Conservation (phyloP, 2,888 invertebrate species). For the Polydrusus cervinus region DNA sequence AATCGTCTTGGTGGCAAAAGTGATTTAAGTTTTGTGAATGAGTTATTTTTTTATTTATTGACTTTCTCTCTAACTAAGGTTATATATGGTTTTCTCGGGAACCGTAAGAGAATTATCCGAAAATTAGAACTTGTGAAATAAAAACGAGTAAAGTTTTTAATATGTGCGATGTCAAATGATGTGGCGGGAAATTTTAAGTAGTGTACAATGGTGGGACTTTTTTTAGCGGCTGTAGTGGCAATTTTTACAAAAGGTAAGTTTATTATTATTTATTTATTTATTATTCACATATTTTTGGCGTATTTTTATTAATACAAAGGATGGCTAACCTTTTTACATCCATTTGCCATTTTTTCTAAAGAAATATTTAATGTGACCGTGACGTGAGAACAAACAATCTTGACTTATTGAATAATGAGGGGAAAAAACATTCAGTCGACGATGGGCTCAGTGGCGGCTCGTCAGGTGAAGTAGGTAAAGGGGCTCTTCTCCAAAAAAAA, state of each 20-base stretch:
- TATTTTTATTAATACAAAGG: background rate
- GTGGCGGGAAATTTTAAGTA: constrained; percentile 16
- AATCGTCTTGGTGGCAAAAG: constrained; percentile 21
- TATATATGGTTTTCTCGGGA: background rate
- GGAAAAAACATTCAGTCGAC: no score
- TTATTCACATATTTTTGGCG: background rate
- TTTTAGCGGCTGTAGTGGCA: constrained; percentile 9
- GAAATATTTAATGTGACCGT: no score
- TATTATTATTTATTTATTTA: no score
- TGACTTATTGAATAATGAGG: no score
- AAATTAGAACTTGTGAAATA: background rate
- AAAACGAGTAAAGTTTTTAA: background rate
- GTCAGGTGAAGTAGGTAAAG: no score
- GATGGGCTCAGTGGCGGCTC: no score
- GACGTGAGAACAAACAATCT: no score
- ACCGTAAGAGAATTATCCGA: background rate
- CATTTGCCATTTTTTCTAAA: no score
- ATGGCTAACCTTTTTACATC: no score
- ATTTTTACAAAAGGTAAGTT: constrained; percentile 22
- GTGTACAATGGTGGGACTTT: constrained; percentile 29
- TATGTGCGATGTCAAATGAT: constrained; percentile 22
- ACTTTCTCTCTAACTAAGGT: constrained; percentile 24
- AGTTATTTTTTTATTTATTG: constrained; percentile 17
- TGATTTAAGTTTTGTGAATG: constrained; percentile 21
- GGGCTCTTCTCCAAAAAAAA: no score